A percentile compares a stretch with the other conserved stretches of the same genome.
Evolutionary conservation across 2,113 vertebrate species (phyloP).

Genomic region (Spea bombifrons): DNA sequence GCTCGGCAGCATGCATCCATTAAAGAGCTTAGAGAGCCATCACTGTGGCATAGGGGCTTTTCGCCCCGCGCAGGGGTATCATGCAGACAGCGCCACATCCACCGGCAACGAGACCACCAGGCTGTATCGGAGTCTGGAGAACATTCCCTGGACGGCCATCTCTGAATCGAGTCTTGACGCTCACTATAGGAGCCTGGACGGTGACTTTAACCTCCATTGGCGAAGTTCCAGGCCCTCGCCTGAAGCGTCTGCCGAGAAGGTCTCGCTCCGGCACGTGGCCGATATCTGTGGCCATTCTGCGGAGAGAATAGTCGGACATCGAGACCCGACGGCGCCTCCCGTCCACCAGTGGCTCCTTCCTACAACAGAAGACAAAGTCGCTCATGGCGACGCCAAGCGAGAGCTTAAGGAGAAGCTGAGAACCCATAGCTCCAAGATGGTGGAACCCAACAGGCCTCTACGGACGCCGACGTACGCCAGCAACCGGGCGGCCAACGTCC

Average conservation of each 20-base stretch:
- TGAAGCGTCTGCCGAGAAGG: conserved; percentile 61
- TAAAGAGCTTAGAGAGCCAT: conserved; percentile 61
- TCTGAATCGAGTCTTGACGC: conserved; percentile 62
- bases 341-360: conserved; percentile 74
- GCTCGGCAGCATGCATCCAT: conserved; percentile 62
- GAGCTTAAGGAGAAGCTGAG: conserved; percentile 80
- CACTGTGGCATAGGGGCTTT: conserved; percentile 51
- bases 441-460: conserved; percentile 69
- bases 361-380: conserved; percentile 65
- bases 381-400: conserved; percentile 61
- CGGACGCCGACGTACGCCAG: conserved; percentile 61
- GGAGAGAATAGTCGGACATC: conserved; percentile 57
- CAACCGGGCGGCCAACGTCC: conserved; percentile 47
- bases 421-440: conserved; percentile 69
- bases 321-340: conserved; percentile 64
- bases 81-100: conserved; percentile 48
- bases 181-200: conserved; percentile 71
- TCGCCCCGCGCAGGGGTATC: conserved; percentile 50
- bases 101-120: conserved; percentile 56
- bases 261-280: conserved; percentile 53
- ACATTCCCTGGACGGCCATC: conserved; percentile 73
- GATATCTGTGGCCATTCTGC: conserved; percentile 60
- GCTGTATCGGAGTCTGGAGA: conserved; percentile 84
- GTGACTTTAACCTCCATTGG: conserved; percentile 71
- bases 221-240: conserved; percentile 70